Percentiles rank a stretch among this genome's conserved stretches.
phyloP scores from a whole-genome alignment of 2,888 invertebrate genomes.

The Limnephilus rhombicus region DNA sequence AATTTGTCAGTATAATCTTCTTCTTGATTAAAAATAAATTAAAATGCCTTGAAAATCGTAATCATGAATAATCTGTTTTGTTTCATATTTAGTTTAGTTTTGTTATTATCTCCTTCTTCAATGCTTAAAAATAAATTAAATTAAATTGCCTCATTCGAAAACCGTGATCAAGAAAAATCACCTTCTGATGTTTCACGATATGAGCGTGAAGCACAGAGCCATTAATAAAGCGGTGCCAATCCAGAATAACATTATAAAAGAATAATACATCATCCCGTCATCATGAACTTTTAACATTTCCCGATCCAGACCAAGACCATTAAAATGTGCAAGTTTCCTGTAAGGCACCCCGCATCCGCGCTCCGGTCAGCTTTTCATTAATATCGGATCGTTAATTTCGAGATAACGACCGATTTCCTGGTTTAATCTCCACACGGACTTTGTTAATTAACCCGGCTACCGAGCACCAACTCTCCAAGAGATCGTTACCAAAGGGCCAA shows the following conservation, averaged over 20 bases:
- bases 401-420: slow-evolving; percentile 33
- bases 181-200: neutral
- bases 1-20: too few species aligned
- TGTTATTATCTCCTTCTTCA: too few species aligned
- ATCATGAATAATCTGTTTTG: too few species aligned
- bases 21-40: too few species aligned
- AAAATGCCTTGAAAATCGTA: too few species aligned
- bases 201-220: neutral
- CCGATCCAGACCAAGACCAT: neutral
- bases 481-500: neutral
- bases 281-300: neutral
- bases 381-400: slow-evolving; percentile 16
- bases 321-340: neutral
- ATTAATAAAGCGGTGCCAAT: neutral
- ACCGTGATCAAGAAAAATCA: neutral
- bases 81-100: too few species aligned
- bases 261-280: neutral
- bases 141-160: too few species aligned
- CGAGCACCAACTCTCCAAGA: neutral
- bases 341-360: slow-evolving; percentile 10
- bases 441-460: slow-evolving; percentile 19
- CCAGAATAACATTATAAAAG: neutral
- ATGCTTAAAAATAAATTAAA: too few species aligned
- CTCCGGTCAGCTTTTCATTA: neutral
- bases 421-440: slow-evolving; percentile 8